Evolutionary conservation across 2,888 invertebrate species (phyloP).

Genomic region (Sepioteuthis lessoniana): DNA sequence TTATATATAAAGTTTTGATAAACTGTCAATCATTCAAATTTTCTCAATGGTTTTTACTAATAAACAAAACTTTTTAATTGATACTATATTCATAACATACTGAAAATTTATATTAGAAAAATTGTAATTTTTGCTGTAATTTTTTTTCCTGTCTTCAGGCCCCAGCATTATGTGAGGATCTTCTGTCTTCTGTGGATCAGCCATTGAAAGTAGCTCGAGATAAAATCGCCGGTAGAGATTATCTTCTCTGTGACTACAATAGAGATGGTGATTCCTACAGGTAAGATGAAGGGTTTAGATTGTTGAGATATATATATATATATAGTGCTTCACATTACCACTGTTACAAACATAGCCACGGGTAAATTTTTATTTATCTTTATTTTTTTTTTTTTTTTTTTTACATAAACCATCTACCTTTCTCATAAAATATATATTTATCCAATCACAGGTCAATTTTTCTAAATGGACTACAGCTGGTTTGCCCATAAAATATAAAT

Average conservation of each 20-base stretch:
- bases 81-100: not conserved
- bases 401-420: too few relatives aligned
- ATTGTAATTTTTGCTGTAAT: not conserved
- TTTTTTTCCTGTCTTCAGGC: conserved; percentile 77
- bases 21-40: too few relatives aligned
- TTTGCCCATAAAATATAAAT: too few relatives aligned
- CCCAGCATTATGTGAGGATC: conserved; percentile 95
- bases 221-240: conserved; percentile 95
- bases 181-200: conserved; percentile 97
- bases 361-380: too few relatives aligned
- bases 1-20: too few relatives aligned
- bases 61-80: too few relatives aligned
- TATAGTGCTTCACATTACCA: not conserved
- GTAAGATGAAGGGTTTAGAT: conserved; percentile 72
- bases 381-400: too few relatives aligned
- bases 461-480: too few relatives aligned
- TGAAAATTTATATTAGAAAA: too few relatives aligned
- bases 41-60: too few relatives aligned
- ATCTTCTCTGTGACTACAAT: conserved; percentile 98
- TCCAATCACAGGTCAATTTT: too few relatives aligned
- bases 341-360: not conserved
- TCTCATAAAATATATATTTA: too few relatives aligned
- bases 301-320: not conserved
- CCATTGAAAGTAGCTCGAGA: conserved; percentile 96
- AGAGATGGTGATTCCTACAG: conserved; percentile 98